Base-by-base conservation (phyloP, 1,140 invertebrate species). In the Calliopsis andreniformis region DNA sequence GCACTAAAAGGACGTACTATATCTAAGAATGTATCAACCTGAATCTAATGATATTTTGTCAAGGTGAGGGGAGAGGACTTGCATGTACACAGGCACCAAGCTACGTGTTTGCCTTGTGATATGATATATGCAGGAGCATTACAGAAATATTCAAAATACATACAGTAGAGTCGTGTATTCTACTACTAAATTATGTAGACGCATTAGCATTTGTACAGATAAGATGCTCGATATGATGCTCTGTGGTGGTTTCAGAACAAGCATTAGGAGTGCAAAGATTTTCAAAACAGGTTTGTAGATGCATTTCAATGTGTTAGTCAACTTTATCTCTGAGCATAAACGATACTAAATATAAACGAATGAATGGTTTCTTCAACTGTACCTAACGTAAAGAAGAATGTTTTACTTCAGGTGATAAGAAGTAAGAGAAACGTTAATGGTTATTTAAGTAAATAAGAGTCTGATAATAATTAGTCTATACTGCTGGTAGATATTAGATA, bases 1-100 rank as follows among this genome's bases (percentile, higher is more conserved):
- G 70, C 70, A 42, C 62, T 66, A 61, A 77, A 77, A 71, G 70
- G 61, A 63, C 59, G 62, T 32, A 42, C 73, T 70, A 58, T 70
- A 4, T 55, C 28, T 73, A 28, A 47, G 70, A 25, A 18, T 42
- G 20, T 14, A 8, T 30, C 20, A 32, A 53, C 43, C 35, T 35
- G 0, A 4, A 43, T 25, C 25, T 20, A 30, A 59, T 5, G 23
- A 8, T 0, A 42, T 39, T 43, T 64, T 39, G 64, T 7, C 47
- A 42, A 56, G 49, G 35, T 68, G 39, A 30, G 12, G 23, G 32
- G n/a, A n/a, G n/a, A n/a, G 47, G 47, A 63, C 42, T 25, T 72
- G 49, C 45, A 61, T 53, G 7, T 53, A 30, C 32, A 53, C 49
- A 25, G 49, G 49, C 51, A 66, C 35, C 30, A 20, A 32, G 62